Base-by-base conservation (phyloP, 1,140 invertebrate species). In the Palaemon carinicauda region DNA sequence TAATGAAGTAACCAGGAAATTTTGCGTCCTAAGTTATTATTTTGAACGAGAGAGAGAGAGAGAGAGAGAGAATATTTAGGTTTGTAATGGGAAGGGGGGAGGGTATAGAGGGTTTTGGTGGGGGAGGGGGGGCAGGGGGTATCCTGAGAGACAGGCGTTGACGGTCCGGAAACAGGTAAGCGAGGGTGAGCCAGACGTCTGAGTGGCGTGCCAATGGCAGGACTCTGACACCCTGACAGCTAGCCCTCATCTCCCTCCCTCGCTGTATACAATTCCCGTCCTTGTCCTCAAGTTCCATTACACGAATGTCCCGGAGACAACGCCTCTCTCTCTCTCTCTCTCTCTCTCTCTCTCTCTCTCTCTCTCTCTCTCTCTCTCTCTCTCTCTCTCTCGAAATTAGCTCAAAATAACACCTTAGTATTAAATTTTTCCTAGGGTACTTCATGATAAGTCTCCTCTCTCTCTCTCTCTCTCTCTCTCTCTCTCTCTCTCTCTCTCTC, bases 261-360 rank as follows among this genome's bases (percentile, higher is more conserved):
- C 41, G 41, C 41, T 41, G 41, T 41, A 41, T 41, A 41, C 41
- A 41, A 41, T 41, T 41, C 41, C 41, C 41, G 41, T 41, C 41
- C 60, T 69, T 69, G 60, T 69, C 60, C 29, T 69, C 60, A 24
- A 29, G 21, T 69, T 29, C 29, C 60, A 69, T 69, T 27, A 69
- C 21, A 27, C 60, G 21, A 69, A 69, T 69, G 29, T 69, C 29
- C 60, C 19, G 21, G 21, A 27, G 21, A 27, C 60, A 27, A 24
- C 29, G 21, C 29, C 60, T 69, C 60, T 69, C 60, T 69, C 60
- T 69, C 60, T 69, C 60, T 69, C 60, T 69, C 60, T 69, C 60
- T 69, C 60, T 69, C 60, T 69, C 60, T 65, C 56, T 65, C 56
- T 65, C 56, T 65, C 56, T 65, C 56, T 65, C 56, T 65, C 56